phyloP scores from a whole-genome alignment of 2,888 invertebrate species.

The Neocrepidodera transversa region DNA sequence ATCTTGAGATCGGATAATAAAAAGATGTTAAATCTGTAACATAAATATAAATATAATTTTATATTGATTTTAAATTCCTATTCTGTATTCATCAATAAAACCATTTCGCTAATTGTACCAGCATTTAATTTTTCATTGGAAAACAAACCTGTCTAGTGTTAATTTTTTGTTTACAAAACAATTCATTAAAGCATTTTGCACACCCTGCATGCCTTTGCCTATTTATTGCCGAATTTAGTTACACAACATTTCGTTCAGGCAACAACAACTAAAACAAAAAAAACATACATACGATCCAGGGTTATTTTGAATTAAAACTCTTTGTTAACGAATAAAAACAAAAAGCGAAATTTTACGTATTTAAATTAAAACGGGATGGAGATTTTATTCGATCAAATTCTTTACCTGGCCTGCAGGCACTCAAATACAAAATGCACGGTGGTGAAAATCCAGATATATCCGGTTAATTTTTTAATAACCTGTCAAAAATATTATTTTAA shows the following conservation, averaged over 20 bases:
- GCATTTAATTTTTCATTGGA: neutral
- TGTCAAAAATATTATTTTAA: too few relatives aligned
- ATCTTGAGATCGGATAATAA: too few relatives aligned
- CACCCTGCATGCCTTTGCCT: neutral
- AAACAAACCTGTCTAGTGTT: neutral
- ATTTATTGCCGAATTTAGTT: slow-evolving; percentile 4
- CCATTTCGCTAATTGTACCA: too few relatives aligned
- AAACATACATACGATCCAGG: neutral
- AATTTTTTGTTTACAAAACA: slow-evolving; percentile 6
- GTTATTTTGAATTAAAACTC: slow-evolving; percentile 14
- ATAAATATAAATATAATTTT: too few relatives aligned
- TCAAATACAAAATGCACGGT: neutral
- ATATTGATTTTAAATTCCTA: too few relatives aligned
- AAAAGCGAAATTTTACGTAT: slow-evolving; percentile 23
- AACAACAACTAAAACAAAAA: neutral
- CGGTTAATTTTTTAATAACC: neutral
- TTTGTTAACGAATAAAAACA: slow-evolving; percentile 17
- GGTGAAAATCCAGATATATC: neutral
- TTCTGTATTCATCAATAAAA: too few relatives aligned
- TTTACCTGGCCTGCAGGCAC: slow-evolving; percentile 25
- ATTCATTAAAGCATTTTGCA: neutral
- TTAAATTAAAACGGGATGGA: slow-evolving; percentile 33
- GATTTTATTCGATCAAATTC: slow-evolving; percentile 36
- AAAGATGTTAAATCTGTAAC: too few relatives aligned
- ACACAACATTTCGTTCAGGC: neutral